Evolutionary conservation across 2,888 invertebrate genomes (phyloP).

Genomic region (Dynastes grantii): DNA sequence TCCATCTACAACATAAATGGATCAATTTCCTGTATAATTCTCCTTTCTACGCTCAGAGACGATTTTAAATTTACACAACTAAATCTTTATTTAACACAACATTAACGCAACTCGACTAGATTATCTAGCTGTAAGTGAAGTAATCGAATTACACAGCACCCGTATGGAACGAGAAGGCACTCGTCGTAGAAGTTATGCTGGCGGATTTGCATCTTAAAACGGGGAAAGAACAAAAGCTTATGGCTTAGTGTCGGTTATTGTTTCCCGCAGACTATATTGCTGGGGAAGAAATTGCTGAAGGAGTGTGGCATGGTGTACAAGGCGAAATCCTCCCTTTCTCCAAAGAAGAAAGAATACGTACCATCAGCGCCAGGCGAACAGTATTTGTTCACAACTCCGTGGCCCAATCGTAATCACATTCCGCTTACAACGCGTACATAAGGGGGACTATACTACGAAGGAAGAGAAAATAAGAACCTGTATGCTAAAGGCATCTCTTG

Average conservation of each 20-base stretch:
- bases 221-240: conserved; percentile 45
- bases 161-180: conserved; percentile 10
- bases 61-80: not conserved
- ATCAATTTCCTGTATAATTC: not conserved
- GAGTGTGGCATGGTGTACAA: not conserved
- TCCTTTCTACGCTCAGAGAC: not conserved
- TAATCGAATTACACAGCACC: conserved; percentile 32
- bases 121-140: conserved; percentile 19
- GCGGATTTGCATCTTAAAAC: conserved; percentile 46
- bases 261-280: conserved; percentile 32
- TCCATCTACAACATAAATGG: not conserved
- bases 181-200: conserved; percentile 15
- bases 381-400: conserved; percentile 41
- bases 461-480: conserved; percentile 38
- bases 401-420: conserved; percentile 42
- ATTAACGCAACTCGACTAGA: conserved; percentile 11
- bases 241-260: conserved; percentile 45
- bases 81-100: conserved; percentile 39
- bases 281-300: not conserved
- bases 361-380: conserved; percentile 14
- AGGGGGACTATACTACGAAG: conserved; percentile 16
- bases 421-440: conserved; percentile 19
- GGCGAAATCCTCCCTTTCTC: not conserved
- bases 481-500: not conserved
- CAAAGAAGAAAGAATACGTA: conserved; percentile 15